Percentiles rank a stretch among this genome's conserved stretches.
Conservation (phyloP, 2,888 invertebrate species). For the Cryptosula pallasiana region DNA sequence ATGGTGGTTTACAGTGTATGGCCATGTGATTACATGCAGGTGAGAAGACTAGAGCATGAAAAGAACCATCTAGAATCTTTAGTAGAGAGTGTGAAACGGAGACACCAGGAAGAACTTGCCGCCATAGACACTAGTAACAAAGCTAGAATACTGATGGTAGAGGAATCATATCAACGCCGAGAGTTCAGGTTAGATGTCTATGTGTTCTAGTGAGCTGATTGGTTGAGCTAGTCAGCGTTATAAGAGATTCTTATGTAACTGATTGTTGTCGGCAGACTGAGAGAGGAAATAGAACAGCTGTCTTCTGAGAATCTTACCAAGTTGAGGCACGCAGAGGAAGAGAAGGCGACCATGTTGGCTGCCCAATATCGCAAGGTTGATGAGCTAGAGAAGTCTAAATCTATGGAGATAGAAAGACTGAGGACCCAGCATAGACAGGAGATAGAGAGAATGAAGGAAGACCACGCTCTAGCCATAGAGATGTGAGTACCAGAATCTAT, state of each 20-base stretch:
- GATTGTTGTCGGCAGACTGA: conserved; percentile 32
- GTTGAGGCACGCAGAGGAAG: conserved; percentile 41
- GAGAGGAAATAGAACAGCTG: conserved; percentile 42
- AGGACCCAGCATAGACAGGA: conserved; percentile 36
- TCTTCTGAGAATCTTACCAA: conserved; percentile 38
- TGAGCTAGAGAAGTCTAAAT: conserved; percentile 35
- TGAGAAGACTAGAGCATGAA: conserved; percentile 44
- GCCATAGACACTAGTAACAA: conserved; percentile 47
- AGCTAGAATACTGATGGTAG: conserved; percentile 38
- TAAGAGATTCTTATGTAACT: background rate
- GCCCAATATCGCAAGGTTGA: conserved; percentile 37
- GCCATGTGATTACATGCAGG: too few species aligned
- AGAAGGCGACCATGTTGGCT: conserved; percentile 38
- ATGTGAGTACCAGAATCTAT: background rate
- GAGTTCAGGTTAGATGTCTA: conserved; percentile 35
- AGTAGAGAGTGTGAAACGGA: conserved; percentile 39
- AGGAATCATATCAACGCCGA: conserved; percentile 39
- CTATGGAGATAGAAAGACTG: conserved; percentile 39
- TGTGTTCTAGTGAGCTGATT: too few species aligned
- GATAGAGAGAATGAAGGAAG: conserved; percentile 17
- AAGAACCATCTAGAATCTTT: conserved; percentile 40
- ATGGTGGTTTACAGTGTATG: too few species aligned
- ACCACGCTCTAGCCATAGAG: conserved; percentile 9
- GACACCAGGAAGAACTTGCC: conserved; percentile 46
- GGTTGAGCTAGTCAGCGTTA: too few species aligned